Evolutionary conservation across 2,113 vertebrate species (phyloP).

Genomic region (Eubucco bourcierii): DNA sequence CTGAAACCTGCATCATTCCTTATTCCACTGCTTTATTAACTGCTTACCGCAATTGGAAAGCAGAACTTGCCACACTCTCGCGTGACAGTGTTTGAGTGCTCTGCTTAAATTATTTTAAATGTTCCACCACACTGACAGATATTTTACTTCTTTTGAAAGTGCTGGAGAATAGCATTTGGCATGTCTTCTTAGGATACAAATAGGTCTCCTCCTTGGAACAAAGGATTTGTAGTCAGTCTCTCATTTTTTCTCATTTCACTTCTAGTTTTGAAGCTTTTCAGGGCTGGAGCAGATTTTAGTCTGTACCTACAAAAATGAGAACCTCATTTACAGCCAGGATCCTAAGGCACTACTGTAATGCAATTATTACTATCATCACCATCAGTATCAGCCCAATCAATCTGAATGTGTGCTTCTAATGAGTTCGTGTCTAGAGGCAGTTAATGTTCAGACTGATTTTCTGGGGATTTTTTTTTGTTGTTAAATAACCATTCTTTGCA

Average conservation of each 20-base stretch:
- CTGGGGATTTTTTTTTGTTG: background rate
- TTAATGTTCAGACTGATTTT: background rate
- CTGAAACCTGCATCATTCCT: background rate
- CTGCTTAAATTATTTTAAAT: background rate
- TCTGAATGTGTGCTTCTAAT: constrained; percentile 21
- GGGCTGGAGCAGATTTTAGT: background rate
- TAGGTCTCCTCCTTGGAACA: background rate
- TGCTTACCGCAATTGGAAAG: background rate
- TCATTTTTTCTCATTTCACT: background rate
- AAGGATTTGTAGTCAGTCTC: background rate
- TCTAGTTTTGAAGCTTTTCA: background rate
- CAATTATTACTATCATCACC: constrained; percentile 31
- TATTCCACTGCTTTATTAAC: background rate
- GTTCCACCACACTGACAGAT: background rate
- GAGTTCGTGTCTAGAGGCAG: background rate
- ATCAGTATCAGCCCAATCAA: constrained; percentile 36
- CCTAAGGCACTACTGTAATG: constrained; percentile 23
- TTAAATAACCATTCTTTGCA: background rate
- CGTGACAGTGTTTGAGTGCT: background rate
- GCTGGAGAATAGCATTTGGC: background rate
- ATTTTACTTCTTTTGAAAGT: background rate
- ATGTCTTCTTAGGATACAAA: background rate
- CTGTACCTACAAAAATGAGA: background rate
- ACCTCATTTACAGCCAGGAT: background rate
- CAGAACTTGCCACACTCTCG: background rate